phyloP scores from a whole-genome alignment of 2,113 vertebrate genomes.

The Cichladusa arquata region DNA sequence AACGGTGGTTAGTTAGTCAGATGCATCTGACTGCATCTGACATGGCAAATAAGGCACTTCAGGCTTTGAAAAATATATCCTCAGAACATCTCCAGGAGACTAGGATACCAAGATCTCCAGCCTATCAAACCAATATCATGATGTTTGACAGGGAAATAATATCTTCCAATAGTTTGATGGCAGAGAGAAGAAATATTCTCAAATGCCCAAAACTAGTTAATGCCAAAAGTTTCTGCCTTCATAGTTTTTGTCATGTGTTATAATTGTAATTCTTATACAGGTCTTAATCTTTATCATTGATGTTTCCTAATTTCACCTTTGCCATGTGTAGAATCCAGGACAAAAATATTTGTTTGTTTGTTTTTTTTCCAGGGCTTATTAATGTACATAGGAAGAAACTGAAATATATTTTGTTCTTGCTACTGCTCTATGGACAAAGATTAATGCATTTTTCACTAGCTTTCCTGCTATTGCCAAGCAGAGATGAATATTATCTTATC shows the following conservation, averaged over 20 bases:
- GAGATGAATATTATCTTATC: conserved; percentile 12
- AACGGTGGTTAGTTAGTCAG: neutral
- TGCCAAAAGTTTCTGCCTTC: neutral
- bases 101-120: neutral
- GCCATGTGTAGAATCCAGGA: neutral
- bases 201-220: neutral
- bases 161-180: neutral
- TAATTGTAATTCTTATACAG: neutral
- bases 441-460: neutral
- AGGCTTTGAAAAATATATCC: neutral
- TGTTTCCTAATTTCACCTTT: neutral
- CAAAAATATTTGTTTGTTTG: neutral
- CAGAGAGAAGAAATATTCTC: neutral
- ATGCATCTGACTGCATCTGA: neutral
- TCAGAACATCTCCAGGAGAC: neutral
- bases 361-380: neutral
- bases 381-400: neutral
- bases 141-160: neutral
- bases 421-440: neutral
- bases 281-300: neutral
- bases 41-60: neutral
- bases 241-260: neutral
- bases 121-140: neutral
- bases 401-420: conserved; percentile 2
- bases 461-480: neutral